Evolutionary conservation across 1,140 invertebrate genomes (phyloP), one percentile per base, ranked within the genome.

Genomic region (Drosophila erecta): DNA sequence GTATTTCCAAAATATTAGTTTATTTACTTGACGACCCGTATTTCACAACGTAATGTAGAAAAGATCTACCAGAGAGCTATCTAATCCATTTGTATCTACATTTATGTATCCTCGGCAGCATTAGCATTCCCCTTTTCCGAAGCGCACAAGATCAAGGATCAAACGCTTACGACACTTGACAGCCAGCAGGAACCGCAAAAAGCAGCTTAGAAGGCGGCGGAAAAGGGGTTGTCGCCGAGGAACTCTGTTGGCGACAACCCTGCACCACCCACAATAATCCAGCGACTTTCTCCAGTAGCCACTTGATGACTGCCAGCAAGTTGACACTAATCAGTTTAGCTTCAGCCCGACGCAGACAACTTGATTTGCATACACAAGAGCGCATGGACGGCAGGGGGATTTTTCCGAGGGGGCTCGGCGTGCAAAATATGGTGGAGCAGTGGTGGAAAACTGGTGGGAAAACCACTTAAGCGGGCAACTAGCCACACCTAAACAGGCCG

Each of bases 381-480:
- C 40, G 44, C 60, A 60, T 38, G 55, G 60, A 15, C 11, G 44
- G 10, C 3, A n/a, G 22, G 0, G 27, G 6, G 35, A 12, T 14
- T 38, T 38, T 38, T 8, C 11, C 11, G 12, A 27, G 17, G 11
- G 5, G 35, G 30, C 12, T 27, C 17, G 49, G 47, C 7, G 24
- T 1, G 22, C 5, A 44, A 40, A 30, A 30, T 30, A 30, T 14
- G 43, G 38, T 24, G 14, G 37, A 56, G 40, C 38, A 20, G 15
- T 50, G 49, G 41, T 55, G 44, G 46, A n/a, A n/a, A n/a, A 14
- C 41, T 74, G 69, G 71, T 47, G 20, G 35, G 75, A 27, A 76
- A 86, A 87, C 79, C 83, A 86, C 83, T 86, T 83, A 87, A 69
- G 70, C 79, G 78, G 81, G 80, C 69, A 81, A 86, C 83, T 72